Evolutionary conservation across 2,113 vertebrate genomes (phyloP), one percentile per base, ranked within the genome.

Genomic region (Acrocephalus kingi): DNA sequence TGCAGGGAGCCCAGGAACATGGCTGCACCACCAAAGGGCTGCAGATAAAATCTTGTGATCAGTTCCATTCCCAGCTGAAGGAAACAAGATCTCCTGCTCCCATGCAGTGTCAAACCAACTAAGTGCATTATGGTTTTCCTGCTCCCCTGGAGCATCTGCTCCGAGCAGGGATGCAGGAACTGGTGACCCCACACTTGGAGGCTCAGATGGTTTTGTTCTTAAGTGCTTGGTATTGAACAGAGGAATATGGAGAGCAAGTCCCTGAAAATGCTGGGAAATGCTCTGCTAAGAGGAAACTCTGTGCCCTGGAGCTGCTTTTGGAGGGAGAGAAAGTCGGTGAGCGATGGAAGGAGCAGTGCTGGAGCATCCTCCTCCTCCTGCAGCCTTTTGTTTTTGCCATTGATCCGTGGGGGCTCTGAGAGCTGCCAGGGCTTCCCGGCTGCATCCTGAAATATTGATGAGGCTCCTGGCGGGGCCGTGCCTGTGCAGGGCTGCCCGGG

Each of bases 311-410:
- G 78, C 48, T 11, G 66, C 66, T 92, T 39, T 35, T 2, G 30
- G 37, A 15, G 61, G 0, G 25, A 25, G n/a, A 15, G 74, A 11
- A 30, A 17, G 51, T 27, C 7, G 2, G 17, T 22, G 39, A 1
- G 73, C 4, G 1, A 2, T 28, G 55, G 41, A 31, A 46, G 86
- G 79, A 59, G 93, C 35, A 6, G 43, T 11, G 91, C 75, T 22
- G 52, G 69, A 89, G 64, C 69, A 16, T 84, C 85, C 69, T 84
- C 76, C 59, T 52, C 35, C 59, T 52, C 35, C 58, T 10, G 21
- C 91, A 72, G 77, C 81, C 54, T 90, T 89, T 79, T 76, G 89
- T 94, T 91, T 94, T 91, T 31, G 63, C 24, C 88, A 93, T 95
- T 52, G 93, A 95, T 92, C 94, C 7, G 2, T 3, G 17, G 2